Conservation (phyloP, 2,797 vertebrate species). For the Intellagama lesueurii region DNA sequence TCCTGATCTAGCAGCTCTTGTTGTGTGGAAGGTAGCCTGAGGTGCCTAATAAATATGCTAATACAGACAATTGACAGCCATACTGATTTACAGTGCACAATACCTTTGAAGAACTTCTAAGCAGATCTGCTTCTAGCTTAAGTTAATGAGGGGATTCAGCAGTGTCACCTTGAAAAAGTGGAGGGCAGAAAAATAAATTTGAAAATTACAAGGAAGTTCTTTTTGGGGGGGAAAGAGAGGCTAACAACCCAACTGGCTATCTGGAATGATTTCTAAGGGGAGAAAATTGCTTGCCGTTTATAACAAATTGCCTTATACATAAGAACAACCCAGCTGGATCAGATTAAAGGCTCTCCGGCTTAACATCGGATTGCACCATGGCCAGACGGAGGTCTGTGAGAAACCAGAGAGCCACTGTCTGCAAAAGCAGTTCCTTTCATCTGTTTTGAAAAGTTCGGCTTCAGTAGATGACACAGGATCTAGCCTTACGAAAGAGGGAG, state of each 20-base stretch:
- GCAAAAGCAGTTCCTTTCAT: too few relatives aligned
- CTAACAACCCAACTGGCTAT: not conserved
- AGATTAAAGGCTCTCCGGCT: too few relatives aligned
- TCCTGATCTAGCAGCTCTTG: constrained; percentile 3
- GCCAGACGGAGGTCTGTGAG: too few relatives aligned
- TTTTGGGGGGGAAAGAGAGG: not conserved
- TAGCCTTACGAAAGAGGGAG: too few relatives aligned
- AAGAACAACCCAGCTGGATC: too few relatives aligned
- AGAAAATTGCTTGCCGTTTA: not conserved
- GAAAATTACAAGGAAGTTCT: not conserved
- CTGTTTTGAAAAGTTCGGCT: too few relatives aligned
- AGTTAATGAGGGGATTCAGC: not conserved
- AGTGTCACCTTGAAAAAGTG: not conserved
- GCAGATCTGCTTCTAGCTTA: not conserved
- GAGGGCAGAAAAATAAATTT: not conserved
- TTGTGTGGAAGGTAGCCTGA: not conserved
- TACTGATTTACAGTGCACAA: not conserved
- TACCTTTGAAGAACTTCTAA: constrained; percentile 36
- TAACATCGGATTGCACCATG: too few relatives aligned
- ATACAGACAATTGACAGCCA: not conserved
- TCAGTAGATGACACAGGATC: too few relatives aligned
- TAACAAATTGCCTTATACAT: not conserved
- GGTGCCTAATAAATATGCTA: constrained; percentile 17
- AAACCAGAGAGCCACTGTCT: too few relatives aligned
- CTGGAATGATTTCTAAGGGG: not conserved